Percentiles rank a stretch among this genome's conserved stretches.
These are phyloP conservation scores for Ranitomeya imitator DNA, from an alignment of 2,113 vertebrate genomes.

Conservation along the genomic window DNA sequence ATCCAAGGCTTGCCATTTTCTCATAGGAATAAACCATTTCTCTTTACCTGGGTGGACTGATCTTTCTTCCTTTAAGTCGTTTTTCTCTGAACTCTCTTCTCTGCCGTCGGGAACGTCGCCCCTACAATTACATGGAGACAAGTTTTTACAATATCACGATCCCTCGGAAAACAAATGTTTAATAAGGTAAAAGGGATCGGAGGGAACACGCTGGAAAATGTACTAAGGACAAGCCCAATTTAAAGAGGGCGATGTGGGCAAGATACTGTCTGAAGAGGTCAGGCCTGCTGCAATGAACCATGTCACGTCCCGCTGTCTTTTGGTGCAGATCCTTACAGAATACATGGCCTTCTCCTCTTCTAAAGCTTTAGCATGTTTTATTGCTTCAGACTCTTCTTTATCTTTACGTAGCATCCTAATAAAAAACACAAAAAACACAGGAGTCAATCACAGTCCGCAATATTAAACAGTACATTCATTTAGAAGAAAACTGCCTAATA, in stretches of 20 bases:
- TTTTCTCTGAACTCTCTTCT: constrained; percentile 94
- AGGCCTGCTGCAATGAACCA: constrained; percentile 27
- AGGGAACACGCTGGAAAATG: background rate
- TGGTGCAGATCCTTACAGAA: constrained; percentile 78
- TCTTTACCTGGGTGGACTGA: constrained; percentile 92
- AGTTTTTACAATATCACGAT: background rate
- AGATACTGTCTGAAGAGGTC: constrained; percentile 11
- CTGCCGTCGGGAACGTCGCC: constrained; percentile 90
- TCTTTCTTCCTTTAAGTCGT: constrained; percentile 90
- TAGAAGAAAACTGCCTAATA: background rate
- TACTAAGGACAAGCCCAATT: background rate
- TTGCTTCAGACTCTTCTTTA: constrained; percentile 95
- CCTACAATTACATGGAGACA: constrained; percentile 69
- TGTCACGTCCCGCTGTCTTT: constrained; percentile 21
- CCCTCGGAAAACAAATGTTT: background rate
- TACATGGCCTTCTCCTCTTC: constrained; percentile 99
- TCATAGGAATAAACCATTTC: background rate
- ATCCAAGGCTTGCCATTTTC: no score
- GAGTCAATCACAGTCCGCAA: background rate
- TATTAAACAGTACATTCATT: background rate
- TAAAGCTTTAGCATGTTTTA: constrained; percentile 94
- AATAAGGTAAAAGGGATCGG: background rate
- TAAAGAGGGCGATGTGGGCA: background rate
- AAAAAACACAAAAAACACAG: background rate
- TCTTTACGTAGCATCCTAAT: constrained; percentile 93